These are phyloP conservation scores for Coelopa frigida DNA, from an alignment of 1,140 invertebrate genomes.

Conservation along the genomic window DNA sequence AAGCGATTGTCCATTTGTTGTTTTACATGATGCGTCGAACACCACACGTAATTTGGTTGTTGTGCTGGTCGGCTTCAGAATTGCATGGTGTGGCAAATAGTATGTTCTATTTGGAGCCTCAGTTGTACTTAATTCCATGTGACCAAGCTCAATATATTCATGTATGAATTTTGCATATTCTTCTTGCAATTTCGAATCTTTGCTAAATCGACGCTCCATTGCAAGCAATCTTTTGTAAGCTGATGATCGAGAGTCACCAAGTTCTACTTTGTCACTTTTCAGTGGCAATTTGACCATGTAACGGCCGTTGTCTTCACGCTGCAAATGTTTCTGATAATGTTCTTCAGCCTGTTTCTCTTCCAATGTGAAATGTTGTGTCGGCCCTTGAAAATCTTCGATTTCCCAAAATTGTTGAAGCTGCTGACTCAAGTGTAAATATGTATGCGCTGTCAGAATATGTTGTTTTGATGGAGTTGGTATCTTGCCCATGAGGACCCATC, in stretches of 20 bases:
- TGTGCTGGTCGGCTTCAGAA: not conserved
- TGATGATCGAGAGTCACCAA: constrained; percentile 2
- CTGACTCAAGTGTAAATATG: not conserved
- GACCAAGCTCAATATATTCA: not conserved
- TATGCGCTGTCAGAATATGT: not conserved
- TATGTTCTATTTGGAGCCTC: not conserved
- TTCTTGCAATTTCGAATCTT: not conserved
- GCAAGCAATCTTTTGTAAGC: not conserved
- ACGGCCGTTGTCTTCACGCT: not conserved
- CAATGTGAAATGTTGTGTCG: not conserved
- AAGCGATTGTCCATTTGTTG: constrained; percentile 29
- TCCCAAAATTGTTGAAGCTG: too few relatives aligned
- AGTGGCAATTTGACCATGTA: constrained; percentile 4
- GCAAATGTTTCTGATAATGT: not conserved
- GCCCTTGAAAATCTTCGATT: not conserved
- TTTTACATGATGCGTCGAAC: constrained; percentile 40
- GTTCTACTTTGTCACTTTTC: not conserved
- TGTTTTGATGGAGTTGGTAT: not conserved
- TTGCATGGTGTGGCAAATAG: constrained; percentile 5
- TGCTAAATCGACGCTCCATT: constrained; percentile 7
- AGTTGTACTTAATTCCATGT: constrained; percentile 1
- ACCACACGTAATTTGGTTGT: constrained; percentile 19
- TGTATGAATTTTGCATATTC: constrained; percentile 8
- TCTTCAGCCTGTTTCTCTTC: constrained; percentile 8
- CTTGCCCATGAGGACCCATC: constrained; percentile 7